Percentiles rank a stretch among this genome's conserved stretches.
Conservation (phyloP, 2,113 vertebrate genomes). For the Peromyscus leucopus region DNA sequence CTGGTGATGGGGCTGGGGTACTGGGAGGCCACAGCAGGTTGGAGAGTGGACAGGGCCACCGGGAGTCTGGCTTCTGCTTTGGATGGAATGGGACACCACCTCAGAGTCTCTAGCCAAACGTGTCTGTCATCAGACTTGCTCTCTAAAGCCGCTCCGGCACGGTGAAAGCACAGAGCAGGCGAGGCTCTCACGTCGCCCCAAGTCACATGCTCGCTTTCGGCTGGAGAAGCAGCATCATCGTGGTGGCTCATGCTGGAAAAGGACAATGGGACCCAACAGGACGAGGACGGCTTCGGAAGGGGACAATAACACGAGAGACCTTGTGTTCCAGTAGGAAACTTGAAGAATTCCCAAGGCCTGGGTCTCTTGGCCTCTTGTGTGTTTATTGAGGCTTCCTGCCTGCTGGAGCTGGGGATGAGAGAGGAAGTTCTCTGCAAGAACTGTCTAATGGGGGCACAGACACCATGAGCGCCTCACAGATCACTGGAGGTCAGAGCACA, state of each 20-base stretch:
- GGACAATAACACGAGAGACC: not conserved
- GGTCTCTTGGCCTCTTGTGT: not conserved
- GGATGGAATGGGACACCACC: too few species aligned
- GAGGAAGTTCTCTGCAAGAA: not conserved
- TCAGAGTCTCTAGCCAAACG: too few species aligned
- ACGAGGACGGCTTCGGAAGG: accelerated
- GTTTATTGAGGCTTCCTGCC: not conserved
- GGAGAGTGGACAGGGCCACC: not conserved
- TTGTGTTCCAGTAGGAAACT: accelerated
- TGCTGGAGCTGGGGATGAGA: not conserved
- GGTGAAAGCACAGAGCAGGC: not conserved
- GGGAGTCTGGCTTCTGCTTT: too few species aligned
- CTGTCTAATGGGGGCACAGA: accelerated
- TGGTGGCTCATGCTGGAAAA: not conserved
- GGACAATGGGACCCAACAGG: not conserved
- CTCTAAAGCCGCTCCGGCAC: accelerated
- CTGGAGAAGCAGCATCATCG: too few species aligned
- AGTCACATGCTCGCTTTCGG: not conserved
- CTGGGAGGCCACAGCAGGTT: accelerated
- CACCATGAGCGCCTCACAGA: not conserved
- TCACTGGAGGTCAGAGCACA: not conserved
- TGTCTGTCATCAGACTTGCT: not conserved
- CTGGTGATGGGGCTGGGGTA: too few species aligned
- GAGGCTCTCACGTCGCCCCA: not conserved
- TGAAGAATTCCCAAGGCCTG: accelerated